A percentile compares a stretch with the other conserved stretches of the same genome.
These are phyloP conservation scores for Gymnobelideus leadbeateri DNA, from an alignment of 2,113 vertebrate genomes.

Conservation along the genomic window DNA sequence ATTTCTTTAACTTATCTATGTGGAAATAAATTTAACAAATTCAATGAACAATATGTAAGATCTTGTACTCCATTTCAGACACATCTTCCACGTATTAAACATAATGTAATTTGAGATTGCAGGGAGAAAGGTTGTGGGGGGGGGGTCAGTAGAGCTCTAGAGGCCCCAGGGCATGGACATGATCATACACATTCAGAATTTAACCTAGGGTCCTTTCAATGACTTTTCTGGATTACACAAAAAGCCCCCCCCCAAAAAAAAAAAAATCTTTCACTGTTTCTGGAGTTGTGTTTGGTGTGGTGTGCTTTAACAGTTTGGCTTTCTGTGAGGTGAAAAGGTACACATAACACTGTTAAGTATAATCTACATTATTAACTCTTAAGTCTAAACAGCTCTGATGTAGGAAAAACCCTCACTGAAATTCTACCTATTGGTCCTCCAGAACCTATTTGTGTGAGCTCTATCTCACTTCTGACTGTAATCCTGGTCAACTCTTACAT, in stretches of 20 bases:
- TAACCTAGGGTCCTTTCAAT: neutral
- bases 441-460: neutral
- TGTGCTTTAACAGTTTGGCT: too few relatives aligned
- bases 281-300: neutral
- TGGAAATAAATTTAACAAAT: neutral
- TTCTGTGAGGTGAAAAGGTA: neutral
- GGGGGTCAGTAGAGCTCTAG: neutral
- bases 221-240: neutral
- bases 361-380: neutral
- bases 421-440: neutral
- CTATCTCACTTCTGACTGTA: neutral
- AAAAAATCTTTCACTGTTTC: neutral
- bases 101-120: neutral
- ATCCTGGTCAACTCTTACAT: neutral
- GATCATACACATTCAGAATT: neutral
- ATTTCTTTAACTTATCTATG: neutral
- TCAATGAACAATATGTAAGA: neutral
- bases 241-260: neutral
- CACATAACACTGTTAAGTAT: neutral
- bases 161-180: neutral
- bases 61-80: neutral
- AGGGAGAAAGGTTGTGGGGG: neutral
- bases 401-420: neutral
- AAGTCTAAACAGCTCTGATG: neutral
- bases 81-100: neutral